Base-by-base conservation (phyloP, 2,888 invertebrate genomes). In the Hermaeophaga mercurialis region DNA sequence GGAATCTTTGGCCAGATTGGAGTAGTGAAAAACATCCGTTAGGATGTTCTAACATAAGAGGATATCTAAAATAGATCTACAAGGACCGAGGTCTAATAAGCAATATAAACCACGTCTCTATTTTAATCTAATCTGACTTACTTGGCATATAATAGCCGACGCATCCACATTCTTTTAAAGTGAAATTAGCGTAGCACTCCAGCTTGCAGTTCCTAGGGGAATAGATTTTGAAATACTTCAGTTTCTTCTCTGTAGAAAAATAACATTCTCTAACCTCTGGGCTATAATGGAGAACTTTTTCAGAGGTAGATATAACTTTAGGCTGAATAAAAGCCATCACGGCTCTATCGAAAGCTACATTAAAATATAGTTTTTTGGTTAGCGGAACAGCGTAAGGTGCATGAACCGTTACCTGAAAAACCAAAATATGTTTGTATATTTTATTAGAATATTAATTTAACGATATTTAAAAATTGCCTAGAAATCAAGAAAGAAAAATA, bases 171-270 rank as follows among this genome's bases (percentile, higher is more conserved):
- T 22, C 73, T 3, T 76, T 70, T 44, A 81, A 72, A 0, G 87
- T 88, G 62, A 82, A 86, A 73, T 88, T 87, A 1, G 86, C 80
- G 54, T 86, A 72, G 63, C 88, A 88, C 73, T 88, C 88, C 71
- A 86, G 78, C 68, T 87, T 84, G 68, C 88, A 88, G 70, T 88
- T 88, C 47, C 82, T 80, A 73, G 87, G 86, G 0, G 87, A 86
- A 74, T 88, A 88, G 31, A 84, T 80, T 73, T 83, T 83, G 71
- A 85, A 88, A 71, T 81, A 88, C 45, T 78, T 80, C 48, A 88
- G 78, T 64, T 83, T 79, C 11, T 85, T 81, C 69, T 88, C 88
- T 43, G 75, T 77, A 59, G 85, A 83, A 70, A 87, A 88, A 73
- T 82, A 87, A 68, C 88, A 88, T 70, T 85, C 84, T 1, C 87